Percentiles rank a stretch among this genome's conserved stretches.
Evolutionary conservation across 2,797 vertebrate species (phyloP).

Genomic region (Geotrypetes seraphini): DNA sequence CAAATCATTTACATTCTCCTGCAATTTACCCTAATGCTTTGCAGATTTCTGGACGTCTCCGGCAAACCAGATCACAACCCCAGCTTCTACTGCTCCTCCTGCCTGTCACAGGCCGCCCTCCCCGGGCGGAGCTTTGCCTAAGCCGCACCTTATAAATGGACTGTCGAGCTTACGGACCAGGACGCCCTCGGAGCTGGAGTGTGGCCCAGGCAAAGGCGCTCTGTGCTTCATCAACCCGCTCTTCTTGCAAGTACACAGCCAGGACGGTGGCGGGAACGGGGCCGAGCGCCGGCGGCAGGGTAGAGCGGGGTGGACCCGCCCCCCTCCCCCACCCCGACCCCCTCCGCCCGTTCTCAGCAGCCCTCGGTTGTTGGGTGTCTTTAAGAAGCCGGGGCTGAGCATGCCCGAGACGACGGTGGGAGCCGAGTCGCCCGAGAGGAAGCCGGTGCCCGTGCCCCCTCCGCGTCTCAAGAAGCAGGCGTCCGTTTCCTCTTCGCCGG

Average conservation of each 20-base stretch:
- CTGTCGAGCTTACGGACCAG: slow-evolving; percentile 68
- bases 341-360: slow-evolving; percentile 54
- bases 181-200: slow-evolving; percentile 67
- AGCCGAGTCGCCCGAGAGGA: slow-evolving; percentile 36
- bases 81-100: slow-evolving; percentile 44
- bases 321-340: slow-evolving; percentile 78
- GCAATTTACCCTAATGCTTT: slow-evolving; percentile 48
- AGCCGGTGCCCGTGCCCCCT: slow-evolving; percentile 69
- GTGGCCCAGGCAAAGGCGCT: slow-evolving; percentile 72
- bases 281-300: slow-evolving; percentile 48
- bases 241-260: slow-evolving; percentile 79
- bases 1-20: slow-evolving; percentile 42
- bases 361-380: slow-evolving; percentile 45
- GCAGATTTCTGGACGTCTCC: slow-evolving; percentile 87
- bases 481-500: slow-evolving; percentile 28
- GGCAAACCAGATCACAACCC: slow-evolving; percentile 50
- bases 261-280: slow-evolving; percentile 53
- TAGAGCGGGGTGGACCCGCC: slow-evolving; percentile 60
- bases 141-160: slow-evolving; percentile 69
- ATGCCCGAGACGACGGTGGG: slow-evolving; percentile 60
- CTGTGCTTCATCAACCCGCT: slow-evolving; percentile 91
- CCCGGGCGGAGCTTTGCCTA: slow-evolving; percentile 40
- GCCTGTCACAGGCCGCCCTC: slow-evolving; percentile 54
- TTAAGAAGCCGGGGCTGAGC: slow-evolving; percentile 50
- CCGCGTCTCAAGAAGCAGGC: slow-evolving; percentile 72